Percentiles rank a stretch among this genome's conserved stretches.
Conservation (phyloP, 2,888 invertebrate genomes). For the Trissolcus japonicus region DNA sequence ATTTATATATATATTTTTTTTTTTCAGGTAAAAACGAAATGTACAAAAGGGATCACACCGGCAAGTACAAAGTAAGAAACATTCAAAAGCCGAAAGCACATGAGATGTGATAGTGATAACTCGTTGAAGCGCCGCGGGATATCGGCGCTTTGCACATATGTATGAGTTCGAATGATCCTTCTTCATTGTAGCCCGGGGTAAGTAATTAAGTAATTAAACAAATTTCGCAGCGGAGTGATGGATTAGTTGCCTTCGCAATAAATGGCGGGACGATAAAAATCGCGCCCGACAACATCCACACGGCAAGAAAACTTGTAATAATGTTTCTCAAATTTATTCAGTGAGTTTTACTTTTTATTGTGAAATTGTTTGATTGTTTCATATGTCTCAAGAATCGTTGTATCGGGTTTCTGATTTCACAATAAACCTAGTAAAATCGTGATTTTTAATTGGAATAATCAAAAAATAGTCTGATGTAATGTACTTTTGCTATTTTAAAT, state of each 20-base stretch:
- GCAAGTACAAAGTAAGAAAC: not conserved
- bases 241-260: conserved; percentile 62
- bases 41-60: not conserved
- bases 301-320: no score
- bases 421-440: no score
- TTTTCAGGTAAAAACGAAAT: no score
- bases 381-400: no score
- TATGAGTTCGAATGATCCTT: conserved; percentile 51
- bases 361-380: no score
- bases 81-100: conserved; percentile 43
- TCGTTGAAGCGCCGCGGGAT: conserved; percentile 62
- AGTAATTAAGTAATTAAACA: conserved; percentile 78
- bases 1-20: no score
- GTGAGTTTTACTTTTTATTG: no score
- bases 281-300: conserved; percentile 5
- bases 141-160: conserved; percentile 57
- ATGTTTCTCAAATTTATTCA: no score
- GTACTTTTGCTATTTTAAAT: no score
- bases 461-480: no score
- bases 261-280: conserved; percentile 46
- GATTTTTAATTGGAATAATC: no score
- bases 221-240: conserved; percentile 70
- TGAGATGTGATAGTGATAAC: conserved; percentile 60
- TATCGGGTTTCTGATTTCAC: no score
- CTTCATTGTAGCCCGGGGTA: conserved; percentile 60